Evolutionary conservation across 2,888 invertebrate genomes (phyloP), one percentile per base, ranked within the genome.

Genomic region (Poecilobothrus nobilitatus): DNA sequence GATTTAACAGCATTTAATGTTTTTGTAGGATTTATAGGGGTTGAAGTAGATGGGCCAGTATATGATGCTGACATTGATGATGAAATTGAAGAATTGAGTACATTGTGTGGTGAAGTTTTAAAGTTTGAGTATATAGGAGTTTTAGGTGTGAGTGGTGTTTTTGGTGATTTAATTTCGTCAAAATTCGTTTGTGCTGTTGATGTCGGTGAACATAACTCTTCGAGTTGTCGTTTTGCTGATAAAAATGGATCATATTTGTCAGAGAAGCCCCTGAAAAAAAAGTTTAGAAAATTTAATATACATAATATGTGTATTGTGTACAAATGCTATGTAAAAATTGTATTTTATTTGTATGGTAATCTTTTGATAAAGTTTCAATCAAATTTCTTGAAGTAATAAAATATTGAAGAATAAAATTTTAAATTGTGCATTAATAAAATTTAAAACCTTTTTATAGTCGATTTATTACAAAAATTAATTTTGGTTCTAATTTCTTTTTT

Each of bases 211-310:
- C 92, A 87, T 53, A 93, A 85, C 77, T 92, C 91, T 82, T 89
- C 88, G 83, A 92, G 87, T 83, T 93, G 92, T 73, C 88, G 88
- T 82, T 92, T 91, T 66, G 92, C 92, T 73, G 89, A 87, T 73
- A 87, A 82, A 81, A 91, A 92, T 67, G 92, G 92, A 81, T 92
- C 90, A 81, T 92, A 91, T 65, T 78, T 79, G 72, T 78, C 79
- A 41, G 75, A 75, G 22, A 74, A 71, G 44, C 75, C 76, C 68
- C 78, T 80, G 68, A 34, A 71, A 72, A 41, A 21, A 63, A 65
- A 8, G 37, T 37, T 37, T 37, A n/a, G n/a, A n/a, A n/a, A n/a
- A n/a, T n/a, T n/a, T n/a, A 62, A 34, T 22, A 62, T 21, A 4
- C 6, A 4, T n/a, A 61, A 61, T 61, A 61, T 4, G 20, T 61